These are phyloP conservation scores for Galerucella nymphaeae DNA, from an alignment of 2,888 invertebrate genomes.

Conservation along the genomic window DNA sequence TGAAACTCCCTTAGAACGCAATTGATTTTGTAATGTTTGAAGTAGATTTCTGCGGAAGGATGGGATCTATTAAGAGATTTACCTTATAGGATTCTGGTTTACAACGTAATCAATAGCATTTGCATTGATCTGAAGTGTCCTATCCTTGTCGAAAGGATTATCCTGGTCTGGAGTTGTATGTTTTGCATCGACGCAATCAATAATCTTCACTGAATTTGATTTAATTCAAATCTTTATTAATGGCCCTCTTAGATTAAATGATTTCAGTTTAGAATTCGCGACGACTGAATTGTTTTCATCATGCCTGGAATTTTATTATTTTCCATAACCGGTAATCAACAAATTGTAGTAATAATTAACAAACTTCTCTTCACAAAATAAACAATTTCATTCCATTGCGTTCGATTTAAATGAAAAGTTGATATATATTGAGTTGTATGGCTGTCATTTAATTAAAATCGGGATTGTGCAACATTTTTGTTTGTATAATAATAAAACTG, in stretches of 20 bases:
- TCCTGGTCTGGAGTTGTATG: conserved; percentile 19
- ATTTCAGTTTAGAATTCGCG: background rate
- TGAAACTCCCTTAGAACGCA: conserved; percentile 25
- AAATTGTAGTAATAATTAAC: no score
- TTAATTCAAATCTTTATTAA: conserved; percentile 28
- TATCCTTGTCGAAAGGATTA: conserved; percentile 18
- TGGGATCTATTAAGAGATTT: conserved; percentile 40
- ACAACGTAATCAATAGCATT: conserved; percentile 50
- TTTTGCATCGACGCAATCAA: conserved; percentile 25
- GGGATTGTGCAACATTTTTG: background rate
- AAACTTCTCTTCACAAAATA: background rate
- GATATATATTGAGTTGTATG: conserved; percentile 2
- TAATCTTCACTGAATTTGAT: conserved; percentile 20
- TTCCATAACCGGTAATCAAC: no score
- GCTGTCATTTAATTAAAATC: background rate
- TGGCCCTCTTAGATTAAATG: conserved; percentile 7
- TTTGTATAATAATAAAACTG: conserved; percentile 1
- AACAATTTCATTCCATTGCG: background rate
- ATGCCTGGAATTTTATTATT: background rate
- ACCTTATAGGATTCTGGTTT: conserved; percentile 44
- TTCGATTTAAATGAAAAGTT: background rate
- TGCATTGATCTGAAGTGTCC: conserved; percentile 40
- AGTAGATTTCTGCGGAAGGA: conserved; percentile 25
- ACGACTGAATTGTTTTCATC: background rate
- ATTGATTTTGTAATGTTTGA: conserved; percentile 36